A percentile compares a stretch with the other conserved stretches of the same genome.
Conservation (phyloP, 2,888 invertebrate species). For the Aphidius colemani region DNA sequence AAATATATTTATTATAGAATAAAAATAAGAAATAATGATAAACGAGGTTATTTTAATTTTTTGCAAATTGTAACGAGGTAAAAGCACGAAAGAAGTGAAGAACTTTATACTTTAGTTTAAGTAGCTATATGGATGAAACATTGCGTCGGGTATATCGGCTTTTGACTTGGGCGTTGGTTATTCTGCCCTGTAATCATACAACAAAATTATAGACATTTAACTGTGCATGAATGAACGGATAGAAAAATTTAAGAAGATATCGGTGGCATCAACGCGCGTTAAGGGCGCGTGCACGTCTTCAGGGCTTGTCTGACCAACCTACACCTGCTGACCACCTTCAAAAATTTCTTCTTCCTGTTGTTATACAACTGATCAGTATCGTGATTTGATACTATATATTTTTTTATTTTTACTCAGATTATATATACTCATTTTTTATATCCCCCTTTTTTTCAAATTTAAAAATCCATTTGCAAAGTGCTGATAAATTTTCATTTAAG, state of each 20-base stretch:
- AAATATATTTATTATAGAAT: not conserved
- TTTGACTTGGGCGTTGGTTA: constrained; percentile 44
- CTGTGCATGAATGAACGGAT: constrained; percentile 53
- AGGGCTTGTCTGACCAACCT: constrained; percentile 41
- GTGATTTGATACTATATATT: constrained; percentile 12
- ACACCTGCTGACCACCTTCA: constrained; percentile 34
- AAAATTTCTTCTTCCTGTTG: constrained; percentile 11
- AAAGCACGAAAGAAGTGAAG: constrained; percentile 20
- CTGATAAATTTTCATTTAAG: too few relatives aligned
- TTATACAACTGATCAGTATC: too few relatives aligned
- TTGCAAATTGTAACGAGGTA: constrained; percentile 20
- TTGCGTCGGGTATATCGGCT: constrained; percentile 16
- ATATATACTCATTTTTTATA: constrained; percentile 25
- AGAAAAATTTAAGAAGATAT: constrained; percentile 53
- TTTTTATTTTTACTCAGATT: constrained; percentile 41
- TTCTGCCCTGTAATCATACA: constrained; percentile 57
- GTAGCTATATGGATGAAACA: constrained; percentile 32
- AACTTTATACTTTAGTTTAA: constrained; percentile 12
- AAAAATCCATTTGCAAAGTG: not conserved
- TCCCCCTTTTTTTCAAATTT: not conserved
- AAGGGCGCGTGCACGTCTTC: constrained; percentile 49
- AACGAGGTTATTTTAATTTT: constrained; percentile 22
- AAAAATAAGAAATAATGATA: constrained; percentile 7
- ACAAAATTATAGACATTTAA: constrained; percentile 59
- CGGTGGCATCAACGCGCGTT: constrained; percentile 52